Evolutionary conservation across 2,888 invertebrate genomes (phyloP).

Genomic region (Oxyteleia sp.): DNA sequence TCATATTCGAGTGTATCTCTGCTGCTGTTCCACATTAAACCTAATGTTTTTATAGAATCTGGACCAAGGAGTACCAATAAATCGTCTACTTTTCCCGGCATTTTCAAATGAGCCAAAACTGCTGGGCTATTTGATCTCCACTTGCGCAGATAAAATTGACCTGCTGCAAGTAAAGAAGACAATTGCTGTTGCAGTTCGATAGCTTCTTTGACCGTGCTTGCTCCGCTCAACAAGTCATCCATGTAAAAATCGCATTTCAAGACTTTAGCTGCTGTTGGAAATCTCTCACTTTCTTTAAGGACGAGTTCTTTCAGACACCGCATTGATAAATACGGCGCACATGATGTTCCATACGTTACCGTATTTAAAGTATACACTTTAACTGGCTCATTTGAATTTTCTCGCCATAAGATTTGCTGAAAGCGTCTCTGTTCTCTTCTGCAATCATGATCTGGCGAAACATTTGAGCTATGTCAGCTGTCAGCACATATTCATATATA

Average conservation of each 20-base stretch:
- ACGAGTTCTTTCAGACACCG: conserved; percentile 72
- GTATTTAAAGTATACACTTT: conserved; percentile 34
- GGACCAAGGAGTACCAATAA: conserved; percentile 38
- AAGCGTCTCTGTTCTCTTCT: conserved; percentile 28
- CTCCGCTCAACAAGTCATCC: conserved; percentile 73
- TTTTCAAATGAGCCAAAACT: background rate
- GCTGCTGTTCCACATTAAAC: conserved; percentile 57
- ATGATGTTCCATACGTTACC: background rate
- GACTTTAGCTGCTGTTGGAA: conserved; percentile 66
- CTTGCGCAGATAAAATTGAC: conserved; percentile 53
- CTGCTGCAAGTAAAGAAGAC: background rate
- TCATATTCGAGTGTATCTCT: conserved; percentile 48
- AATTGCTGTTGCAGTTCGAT: conserved; percentile 4
- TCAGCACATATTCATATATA: conserved; percentile 42
- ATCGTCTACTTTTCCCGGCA: background rate
- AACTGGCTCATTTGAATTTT: conserved; percentile 16
- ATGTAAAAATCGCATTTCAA: conserved; percentile 76
- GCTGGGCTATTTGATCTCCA: conserved; percentile 29
- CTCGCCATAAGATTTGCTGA: conserved; percentile 60
- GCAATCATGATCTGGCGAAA: conserved; percentile 45
- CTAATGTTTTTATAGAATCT: conserved; percentile 54
- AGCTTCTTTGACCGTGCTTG: background rate
- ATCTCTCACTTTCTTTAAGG: background rate
- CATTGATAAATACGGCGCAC: conserved; percentile 55
- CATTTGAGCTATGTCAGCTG: conserved; percentile 60